Conservation (phyloP, 2,113 vertebrate species). For the Albula glossodonta region DNA sequence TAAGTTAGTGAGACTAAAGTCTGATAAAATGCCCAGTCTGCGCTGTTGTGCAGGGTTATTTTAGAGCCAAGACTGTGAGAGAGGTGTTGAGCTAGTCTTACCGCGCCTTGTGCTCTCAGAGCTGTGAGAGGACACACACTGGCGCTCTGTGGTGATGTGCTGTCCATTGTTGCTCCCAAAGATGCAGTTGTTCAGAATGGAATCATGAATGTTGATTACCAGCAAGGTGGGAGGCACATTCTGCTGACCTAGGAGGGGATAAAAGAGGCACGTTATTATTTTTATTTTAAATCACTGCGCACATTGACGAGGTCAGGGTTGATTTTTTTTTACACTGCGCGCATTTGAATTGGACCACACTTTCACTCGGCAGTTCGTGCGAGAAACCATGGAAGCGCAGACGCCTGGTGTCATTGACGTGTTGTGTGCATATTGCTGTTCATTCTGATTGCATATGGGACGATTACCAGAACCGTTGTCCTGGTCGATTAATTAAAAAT, state of each 20-base stretch:
- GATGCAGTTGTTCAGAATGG: slow-evolving; percentile 61
- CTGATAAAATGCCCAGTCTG: neutral
- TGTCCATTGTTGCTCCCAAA: slow-evolving; percentile 53
- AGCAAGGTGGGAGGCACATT: slow-evolving; percentile 32
- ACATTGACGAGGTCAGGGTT: no score
- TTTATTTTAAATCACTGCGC: neutral
- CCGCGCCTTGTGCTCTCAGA: slow-evolving; percentile 25
- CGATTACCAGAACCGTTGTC: no score
- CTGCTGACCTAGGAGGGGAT: slow-evolving; percentile 26
- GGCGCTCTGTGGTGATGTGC: slow-evolving; percentile 34
- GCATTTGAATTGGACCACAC: no score
- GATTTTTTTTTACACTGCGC: no score
- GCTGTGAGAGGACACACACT: slow-evolving; percentile 36
- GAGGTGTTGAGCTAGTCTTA: slow-evolving; percentile 31
- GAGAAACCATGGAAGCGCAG: no score
- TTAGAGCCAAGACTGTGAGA: neutral
- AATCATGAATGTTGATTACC: slow-evolving; percentile 69
- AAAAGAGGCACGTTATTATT: slow-evolving; percentile 23
- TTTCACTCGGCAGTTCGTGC: no score
- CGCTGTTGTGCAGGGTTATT: neutral
- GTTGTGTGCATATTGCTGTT: no score
- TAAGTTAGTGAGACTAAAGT: neutral
- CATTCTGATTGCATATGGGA: no score
- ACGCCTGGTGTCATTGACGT: no score
- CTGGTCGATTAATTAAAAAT: no score